Percentiles rank a stretch among this genome's conserved stretches.
Evolutionary conservation across 1,140 invertebrate genomes (phyloP).

Genomic region (Pseudobourletiella spinata): DNA sequence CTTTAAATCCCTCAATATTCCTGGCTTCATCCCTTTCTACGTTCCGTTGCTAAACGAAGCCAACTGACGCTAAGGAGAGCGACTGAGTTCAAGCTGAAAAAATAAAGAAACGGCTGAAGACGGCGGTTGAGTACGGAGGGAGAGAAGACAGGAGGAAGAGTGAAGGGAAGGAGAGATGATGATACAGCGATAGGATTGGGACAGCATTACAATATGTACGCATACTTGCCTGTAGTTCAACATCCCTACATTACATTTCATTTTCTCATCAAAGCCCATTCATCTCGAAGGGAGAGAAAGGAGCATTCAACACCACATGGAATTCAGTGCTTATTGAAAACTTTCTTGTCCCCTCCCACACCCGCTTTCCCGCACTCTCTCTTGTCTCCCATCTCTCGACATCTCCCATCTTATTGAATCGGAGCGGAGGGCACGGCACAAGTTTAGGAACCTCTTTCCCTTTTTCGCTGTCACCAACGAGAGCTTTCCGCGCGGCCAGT

Average conservation of each 20-base stretch:
- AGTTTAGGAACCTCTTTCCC: too few species aligned
- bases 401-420: too few species aligned
- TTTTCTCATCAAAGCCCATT: conserved; percentile 8
- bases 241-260: conserved; percentile 3
- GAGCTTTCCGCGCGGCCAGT: too few species aligned
- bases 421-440: too few species aligned
- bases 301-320: conserved; percentile 4
- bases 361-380: too few species aligned
- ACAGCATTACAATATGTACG: neutral
- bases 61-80: neutral
- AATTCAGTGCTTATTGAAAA: conserved; percentile 8
- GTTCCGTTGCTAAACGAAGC: conserved; percentile 3
- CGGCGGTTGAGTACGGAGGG: too few species aligned
- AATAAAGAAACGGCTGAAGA: neutral
- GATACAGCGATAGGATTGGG: neutral
- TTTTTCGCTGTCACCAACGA: too few species aligned
- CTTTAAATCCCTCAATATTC: neutral
- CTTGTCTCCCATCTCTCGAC: too few species aligned
- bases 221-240: neutral
- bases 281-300: neutral
- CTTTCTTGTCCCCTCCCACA: neutral
- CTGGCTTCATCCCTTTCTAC: neutral
- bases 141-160: neutral
- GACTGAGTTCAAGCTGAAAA: neutral
- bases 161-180: neutral